These are phyloP conservation scores for Prosapia bicincta DNA, from an alignment of 2,888 invertebrate species.

Conservation along the genomic window DNA sequence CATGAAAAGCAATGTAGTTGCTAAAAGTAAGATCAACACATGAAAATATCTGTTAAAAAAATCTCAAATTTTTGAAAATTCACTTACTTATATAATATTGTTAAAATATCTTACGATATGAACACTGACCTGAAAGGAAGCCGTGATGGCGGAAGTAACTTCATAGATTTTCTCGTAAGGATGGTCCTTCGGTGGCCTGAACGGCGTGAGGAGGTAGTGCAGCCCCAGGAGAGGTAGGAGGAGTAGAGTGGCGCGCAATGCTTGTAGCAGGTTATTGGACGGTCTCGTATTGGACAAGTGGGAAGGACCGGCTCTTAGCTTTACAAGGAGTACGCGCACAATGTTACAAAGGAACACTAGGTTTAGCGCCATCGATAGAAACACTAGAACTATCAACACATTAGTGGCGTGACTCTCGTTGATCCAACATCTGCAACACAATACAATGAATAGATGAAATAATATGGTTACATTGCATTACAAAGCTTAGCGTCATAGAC, in stretches of 20 bases:
- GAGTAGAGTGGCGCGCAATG: slow-evolving; percentile 74
- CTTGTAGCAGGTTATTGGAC: slow-evolving; percentile 67
- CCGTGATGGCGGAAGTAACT: slow-evolving; percentile 78
- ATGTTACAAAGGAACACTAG: slow-evolving; percentile 86
- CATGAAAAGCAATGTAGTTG: too few relatives aligned
- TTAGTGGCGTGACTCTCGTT: slow-evolving; percentile 63
- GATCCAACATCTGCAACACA: slow-evolving; percentile 66
- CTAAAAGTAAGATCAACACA: too few relatives aligned
- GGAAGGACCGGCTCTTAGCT: slow-evolving; percentile 61
- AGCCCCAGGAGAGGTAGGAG: slow-evolving; percentile 88
- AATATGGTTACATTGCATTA: too few relatives aligned
- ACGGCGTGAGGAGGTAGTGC: slow-evolving; percentile 85
- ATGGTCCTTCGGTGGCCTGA: slow-evolving; percentile 65
- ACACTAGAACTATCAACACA: slow-evolving; percentile 74
- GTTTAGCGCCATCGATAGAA: slow-evolving; percentile 75
- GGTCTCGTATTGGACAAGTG: slow-evolving; percentile 52
- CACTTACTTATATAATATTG: too few relatives aligned
- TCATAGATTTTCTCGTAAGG: slow-evolving; percentile 77
- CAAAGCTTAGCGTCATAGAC: too few relatives aligned
- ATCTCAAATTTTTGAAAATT: too few relatives aligned
- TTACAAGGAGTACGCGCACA: slow-evolving; percentile 78
- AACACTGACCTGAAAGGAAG: slow-evolving; percentile 57
- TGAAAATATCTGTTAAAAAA: too few relatives aligned
- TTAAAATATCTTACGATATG: neutral
- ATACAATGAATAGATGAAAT: too few relatives aligned